A percentile compares a stretch with the other conserved stretches of the same genome.
These are phyloP conservation scores for Semaprochilodus insignis DNA, from an alignment of 2,797 vertebrate species.

Conservation along the genomic window DNA sequence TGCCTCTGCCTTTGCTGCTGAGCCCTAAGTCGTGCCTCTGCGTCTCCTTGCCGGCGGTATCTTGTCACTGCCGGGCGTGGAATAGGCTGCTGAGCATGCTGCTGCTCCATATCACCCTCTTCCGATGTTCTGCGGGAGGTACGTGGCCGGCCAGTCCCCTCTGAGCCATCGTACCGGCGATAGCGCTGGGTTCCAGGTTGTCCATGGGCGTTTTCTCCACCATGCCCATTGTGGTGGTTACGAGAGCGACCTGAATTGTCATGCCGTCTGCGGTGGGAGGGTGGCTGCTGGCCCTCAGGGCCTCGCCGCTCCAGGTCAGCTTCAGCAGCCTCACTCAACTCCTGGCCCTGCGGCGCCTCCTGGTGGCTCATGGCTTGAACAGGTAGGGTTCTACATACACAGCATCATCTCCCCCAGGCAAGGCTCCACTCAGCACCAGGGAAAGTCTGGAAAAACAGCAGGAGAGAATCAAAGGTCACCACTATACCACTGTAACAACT, in stretches of 20 bases:
- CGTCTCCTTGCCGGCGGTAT: slow-evolving; percentile 77
- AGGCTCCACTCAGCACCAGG: slow-evolving; percentile 58
- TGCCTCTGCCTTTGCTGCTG: slow-evolving; percentile 74
- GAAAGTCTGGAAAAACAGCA: slow-evolving; percentile 44
- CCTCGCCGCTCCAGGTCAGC: slow-evolving; percentile 82
- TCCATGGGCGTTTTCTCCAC: slow-evolving; percentile 63
- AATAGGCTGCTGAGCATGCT: slow-evolving; percentile 68
- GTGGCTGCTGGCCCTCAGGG: slow-evolving; percentile 48
- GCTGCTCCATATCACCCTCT: slow-evolving; percentile 63
- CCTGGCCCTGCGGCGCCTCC: slow-evolving; percentile 81
- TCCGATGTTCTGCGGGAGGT: slow-evolving; percentile 53
- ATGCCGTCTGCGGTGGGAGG: slow-evolving; percentile 61
- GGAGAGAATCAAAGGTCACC: slow-evolving; percentile 3
- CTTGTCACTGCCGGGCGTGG: slow-evolving; percentile 75
- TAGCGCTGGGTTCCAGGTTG: slow-evolving; percentile 57
- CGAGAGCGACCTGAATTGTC: slow-evolving; percentile 61
- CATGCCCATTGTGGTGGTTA: slow-evolving; percentile 64
- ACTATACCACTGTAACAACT: neutral
- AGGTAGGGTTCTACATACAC: slow-evolving; percentile 68
- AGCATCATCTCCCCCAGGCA: slow-evolving; percentile 76
- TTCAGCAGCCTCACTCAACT: slow-evolving; percentile 85
- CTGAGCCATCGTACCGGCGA: slow-evolving; percentile 67
- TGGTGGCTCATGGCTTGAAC: slow-evolving; percentile 86
- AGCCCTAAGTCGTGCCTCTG: slow-evolving; percentile 74
- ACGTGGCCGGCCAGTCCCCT: slow-evolving; percentile 50